phyloP scores from a whole-genome alignment of 2,888 invertebrate genomes.

The Megalurothrips usitatus region DNA sequence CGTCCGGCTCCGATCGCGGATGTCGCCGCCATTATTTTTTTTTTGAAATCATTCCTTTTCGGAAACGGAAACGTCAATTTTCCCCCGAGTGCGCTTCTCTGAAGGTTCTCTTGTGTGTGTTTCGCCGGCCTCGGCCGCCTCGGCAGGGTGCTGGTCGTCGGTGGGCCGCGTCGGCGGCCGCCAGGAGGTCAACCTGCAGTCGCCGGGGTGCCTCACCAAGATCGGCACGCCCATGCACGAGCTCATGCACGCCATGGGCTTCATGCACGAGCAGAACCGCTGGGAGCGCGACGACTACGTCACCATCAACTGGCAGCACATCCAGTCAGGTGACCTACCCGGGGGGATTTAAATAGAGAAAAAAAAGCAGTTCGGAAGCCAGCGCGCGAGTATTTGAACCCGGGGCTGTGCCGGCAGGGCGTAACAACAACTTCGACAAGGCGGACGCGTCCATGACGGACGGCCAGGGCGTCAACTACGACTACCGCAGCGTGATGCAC shows the following conservation, averaged over 20 bases:
- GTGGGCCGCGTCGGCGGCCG: conserved; percentile 56
- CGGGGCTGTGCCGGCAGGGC: conserved; percentile 47
- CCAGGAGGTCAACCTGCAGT: conserved; percentile 62
- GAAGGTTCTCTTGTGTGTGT: too few relatives aligned
- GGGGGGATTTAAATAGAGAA: too few relatives aligned
- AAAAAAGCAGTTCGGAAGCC: not conserved
- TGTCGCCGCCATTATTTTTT: not conserved
- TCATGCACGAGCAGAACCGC: conserved; percentile 77
- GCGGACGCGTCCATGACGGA: conserved; percentile 53
- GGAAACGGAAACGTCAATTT: not conserved
- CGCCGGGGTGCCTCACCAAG: conserved; percentile 65
- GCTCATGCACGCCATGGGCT: conserved; percentile 72
- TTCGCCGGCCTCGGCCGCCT: too few relatives aligned
- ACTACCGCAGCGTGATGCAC: conserved; percentile 79
- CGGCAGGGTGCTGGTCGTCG: conserved; percentile 51
- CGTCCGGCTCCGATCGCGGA: too few relatives aligned
- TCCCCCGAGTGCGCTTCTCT: not conserved
- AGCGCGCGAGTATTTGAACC: not conserved
- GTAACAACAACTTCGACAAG: conserved; percentile 67
- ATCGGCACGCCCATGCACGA: conserved; percentile 75
- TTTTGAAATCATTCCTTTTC: not conserved
- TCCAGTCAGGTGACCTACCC: conserved; percentile 62
- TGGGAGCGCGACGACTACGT: conserved; percentile 68
- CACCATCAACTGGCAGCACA: conserved; percentile 62
- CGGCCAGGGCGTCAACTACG: conserved; percentile 68